Percentiles rank a stretch among this genome's conserved stretches.
These are phyloP conservation scores for Drosophila parthenogenetica DNA, from an alignment of 2,888 invertebrate genomes.

Conservation along the genomic window DNA sequence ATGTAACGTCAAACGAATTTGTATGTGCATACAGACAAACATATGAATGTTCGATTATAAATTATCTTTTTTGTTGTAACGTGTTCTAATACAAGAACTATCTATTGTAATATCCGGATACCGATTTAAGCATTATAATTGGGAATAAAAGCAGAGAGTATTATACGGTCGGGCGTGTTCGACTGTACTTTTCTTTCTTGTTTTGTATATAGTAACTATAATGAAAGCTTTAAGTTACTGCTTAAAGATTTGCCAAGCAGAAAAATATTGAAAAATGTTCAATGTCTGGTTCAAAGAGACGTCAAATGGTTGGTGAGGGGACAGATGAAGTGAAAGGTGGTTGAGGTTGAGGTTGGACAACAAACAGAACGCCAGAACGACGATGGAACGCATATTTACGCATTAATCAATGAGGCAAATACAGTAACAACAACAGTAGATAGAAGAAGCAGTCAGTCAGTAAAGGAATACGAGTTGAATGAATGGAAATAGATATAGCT, in stretches of 20 bases:
- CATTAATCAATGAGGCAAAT: conserved; percentile 77
- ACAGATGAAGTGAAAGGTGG: neutral
- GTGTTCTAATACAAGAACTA: no score
- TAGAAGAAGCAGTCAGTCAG: neutral
- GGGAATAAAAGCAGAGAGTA: no score
- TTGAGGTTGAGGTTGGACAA: conserved; percentile 51
- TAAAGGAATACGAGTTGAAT: conserved; percentile 11
- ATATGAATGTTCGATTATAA: no score
- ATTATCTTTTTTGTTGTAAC: no score
- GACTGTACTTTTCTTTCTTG: no score
- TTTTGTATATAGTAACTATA: no score
- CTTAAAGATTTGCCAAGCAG: neutral
- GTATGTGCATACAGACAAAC: no score
- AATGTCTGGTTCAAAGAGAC: conserved; percentile 39
- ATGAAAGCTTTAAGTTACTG: neutral
- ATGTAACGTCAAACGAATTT: no score
- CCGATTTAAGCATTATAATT: no score
- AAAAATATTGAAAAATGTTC: conserved; percentile 18
- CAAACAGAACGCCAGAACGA: conserved; percentile 58
- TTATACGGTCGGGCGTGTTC: no score
- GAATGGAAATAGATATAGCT: conserved; percentile 26
- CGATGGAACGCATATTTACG: conserved; percentile 75
- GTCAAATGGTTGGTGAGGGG: neutral
- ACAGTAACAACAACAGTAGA: conserved; percentile 33
- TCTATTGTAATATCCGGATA: no score